Evolutionary conservation across 2,888 invertebrate species (phyloP), one percentile per base, ranked within the genome.

Genomic region (Eristalis arbustorum): DNA sequence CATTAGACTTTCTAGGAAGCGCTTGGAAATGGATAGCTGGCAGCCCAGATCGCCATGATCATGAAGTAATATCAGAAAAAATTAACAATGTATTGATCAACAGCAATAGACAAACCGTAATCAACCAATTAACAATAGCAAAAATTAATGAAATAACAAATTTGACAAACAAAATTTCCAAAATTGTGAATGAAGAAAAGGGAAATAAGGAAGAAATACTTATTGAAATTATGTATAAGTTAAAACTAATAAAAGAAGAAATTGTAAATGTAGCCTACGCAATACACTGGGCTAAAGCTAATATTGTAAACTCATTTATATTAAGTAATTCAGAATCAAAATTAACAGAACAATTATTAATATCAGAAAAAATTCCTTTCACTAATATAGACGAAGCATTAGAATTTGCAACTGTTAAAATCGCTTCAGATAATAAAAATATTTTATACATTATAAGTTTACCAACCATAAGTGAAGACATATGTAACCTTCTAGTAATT

Each of bases 341-440:
- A 18, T n/a, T 73, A 42, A 37, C 49, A 62, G 63, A 37, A 34
- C 37, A 79, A 40, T 66, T 68, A 14, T 42, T 81, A 66, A 71
- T 71, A 49, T 64, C 64, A 62, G 81, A 81, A 75, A 75, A 75
- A 64, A 57, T 81, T 31, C 75, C 64, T 2, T 81, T 69, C 14
- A 42, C 73, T 25, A 80, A 80, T 10, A 59, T 73, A 11, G 80
- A 84, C 42, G 84, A 85, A 61, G 80, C 76, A 62, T 42, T 85
- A 37, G 84, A 85, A 61, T 80, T 85, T 42, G 62, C 67, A 25
- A 72, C 63, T n/a, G 64, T 84, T 34, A 74, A 78, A 84, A 57
- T 84, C n/a, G n/a, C n/a, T n/a, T n/a, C n/a, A n/a, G n/a, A n/a
- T n/a, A n/a, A n/a, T n/a, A n/a, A n/a, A n/a, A n/a, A n/a, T n/a